Evolutionary conservation across 1,140 invertebrate genomes (phyloP).

Genomic region (Nasonia longicornis): DNA sequence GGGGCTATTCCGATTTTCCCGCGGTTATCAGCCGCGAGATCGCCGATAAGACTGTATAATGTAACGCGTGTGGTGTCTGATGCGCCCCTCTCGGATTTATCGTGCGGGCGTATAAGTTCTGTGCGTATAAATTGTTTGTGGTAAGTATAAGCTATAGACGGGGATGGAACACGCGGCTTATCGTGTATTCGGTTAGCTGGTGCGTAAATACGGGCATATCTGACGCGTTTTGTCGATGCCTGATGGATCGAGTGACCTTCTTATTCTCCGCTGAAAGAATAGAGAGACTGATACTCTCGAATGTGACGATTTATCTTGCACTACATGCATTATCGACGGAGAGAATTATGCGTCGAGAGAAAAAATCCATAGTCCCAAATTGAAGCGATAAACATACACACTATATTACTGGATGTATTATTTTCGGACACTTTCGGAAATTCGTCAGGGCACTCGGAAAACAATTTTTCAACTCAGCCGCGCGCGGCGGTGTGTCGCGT

Average conservation of each 20-base stretch:
- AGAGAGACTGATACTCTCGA: background rate
- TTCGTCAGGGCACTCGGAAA: background rate
- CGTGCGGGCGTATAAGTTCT: background rate
- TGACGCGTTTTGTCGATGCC: constrained; percentile 1
- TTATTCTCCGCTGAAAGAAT: background rate
- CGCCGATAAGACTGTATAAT: background rate
- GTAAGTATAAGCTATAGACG: background rate
- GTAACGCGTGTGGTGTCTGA: background rate
- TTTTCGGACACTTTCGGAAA: no score
- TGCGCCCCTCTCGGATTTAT: background rate
- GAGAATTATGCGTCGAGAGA: no score
- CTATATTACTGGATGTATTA: no score
- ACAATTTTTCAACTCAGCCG: background rate
- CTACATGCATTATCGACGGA: background rate
- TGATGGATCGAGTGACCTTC: constrained; percentile 14
- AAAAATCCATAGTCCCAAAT: no score
- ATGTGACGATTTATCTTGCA: background rate
- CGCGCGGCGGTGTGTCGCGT: background rate
- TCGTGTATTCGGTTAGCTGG: constrained; percentile 14
- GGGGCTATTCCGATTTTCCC: constrained; percentile 28
- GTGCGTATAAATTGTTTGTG: background rate
- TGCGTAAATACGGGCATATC: background rate
- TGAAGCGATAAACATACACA: no score
- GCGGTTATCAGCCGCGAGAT: background rate
- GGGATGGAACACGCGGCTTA: constrained; percentile 10